Evolutionary conservation across 2,797 vertebrate genomes (phyloP).

Genomic region (Hoplostethus mediterraneus): DNA sequence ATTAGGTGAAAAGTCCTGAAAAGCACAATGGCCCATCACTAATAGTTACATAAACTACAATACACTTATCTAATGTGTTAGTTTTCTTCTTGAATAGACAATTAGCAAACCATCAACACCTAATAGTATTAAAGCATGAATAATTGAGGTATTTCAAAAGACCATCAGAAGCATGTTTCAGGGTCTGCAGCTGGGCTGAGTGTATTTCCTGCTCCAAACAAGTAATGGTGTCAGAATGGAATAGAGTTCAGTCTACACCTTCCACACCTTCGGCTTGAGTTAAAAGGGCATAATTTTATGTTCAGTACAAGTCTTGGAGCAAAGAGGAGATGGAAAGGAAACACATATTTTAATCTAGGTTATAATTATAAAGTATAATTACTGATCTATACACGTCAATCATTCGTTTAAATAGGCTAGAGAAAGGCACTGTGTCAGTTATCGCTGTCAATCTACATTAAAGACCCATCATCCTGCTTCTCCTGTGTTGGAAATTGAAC

Average conservation of each 20-base stretch:
- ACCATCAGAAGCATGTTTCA: conserved; percentile 53
- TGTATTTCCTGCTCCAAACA: conserved; percentile 31
- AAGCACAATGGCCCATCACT: not conserved
- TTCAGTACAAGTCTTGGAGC: conserved; percentile 9
- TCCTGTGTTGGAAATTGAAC: not conserved
- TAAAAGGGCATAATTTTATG: not conserved
- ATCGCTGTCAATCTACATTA: not conserved
- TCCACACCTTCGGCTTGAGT: conserved; percentile 35
- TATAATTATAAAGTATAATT: not conserved
- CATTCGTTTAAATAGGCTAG: not conserved
- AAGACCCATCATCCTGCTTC: conserved; percentile 10
- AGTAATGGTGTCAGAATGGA: conserved; percentile 47
- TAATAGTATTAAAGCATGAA: conserved; percentile 71
- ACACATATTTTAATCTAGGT: not conserved
- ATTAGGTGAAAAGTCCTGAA: not conserved
- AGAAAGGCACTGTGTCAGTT: not conserved
- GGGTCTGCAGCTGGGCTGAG: conserved; percentile 46
- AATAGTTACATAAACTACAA: not conserved
- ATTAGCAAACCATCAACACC: conserved; percentile 68
- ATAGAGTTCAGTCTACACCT: conserved; percentile 40
- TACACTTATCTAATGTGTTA: not conserved
- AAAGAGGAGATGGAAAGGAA: not conserved
- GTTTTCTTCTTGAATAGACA: conserved; percentile 27
- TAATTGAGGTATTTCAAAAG: conserved; percentile 69
- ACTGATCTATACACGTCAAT: not conserved